Base-by-base conservation (phyloP, 2,797 vertebrate species). In the Zalophus californianus region DNA sequence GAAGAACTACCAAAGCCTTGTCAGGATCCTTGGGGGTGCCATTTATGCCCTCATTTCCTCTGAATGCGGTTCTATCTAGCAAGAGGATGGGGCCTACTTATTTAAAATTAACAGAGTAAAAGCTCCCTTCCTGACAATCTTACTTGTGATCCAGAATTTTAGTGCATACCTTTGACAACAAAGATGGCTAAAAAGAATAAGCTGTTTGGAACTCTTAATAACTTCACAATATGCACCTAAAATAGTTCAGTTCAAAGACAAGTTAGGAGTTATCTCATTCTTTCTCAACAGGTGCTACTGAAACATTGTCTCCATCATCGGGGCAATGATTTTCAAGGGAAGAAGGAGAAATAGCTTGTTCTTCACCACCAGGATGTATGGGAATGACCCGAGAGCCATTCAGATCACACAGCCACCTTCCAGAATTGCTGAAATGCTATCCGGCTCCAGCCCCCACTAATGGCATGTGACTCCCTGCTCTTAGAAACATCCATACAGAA, bases 161-260 rank as follows among this genome's bases (percentile, higher is more conserved):
- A 85, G n/a, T 27, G 41, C 32, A 60, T 35, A 60, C 25, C 2
- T 1, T 48, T 83, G 52, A 89, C 52, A 84, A 78, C 20, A 79
- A 91, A 91, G 8, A 78, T 56, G 25, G n/a, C 20, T 62, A 35
- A 56, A 11, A 85, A 95, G 52, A 72, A 50, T 62, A 85, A 78
- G 78, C 25, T 73, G 52, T 91, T 72, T 92, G 80, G 89, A 86
- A 91, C 50, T 64, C 58, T 75, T 70, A 70, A 1, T n/a, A 89
- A 54, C 29, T 70, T 89, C 23, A 68, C 9, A 54, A 77, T 95
- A 82, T 64, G 14, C 10, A 79, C 23, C 41, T 75, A 80, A 91
- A 96, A 84, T 60, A 77, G 58, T 75, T 60, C 77, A 35, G 11
- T 58, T 90, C 86, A 90, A 86, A 66, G 84, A 94, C 23, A 94